Percentiles rank a stretch among this genome's conserved stretches.
phyloP scores from a whole-genome alignment of 2,113 vertebrate species.

The Hyaena hyaena region DNA sequence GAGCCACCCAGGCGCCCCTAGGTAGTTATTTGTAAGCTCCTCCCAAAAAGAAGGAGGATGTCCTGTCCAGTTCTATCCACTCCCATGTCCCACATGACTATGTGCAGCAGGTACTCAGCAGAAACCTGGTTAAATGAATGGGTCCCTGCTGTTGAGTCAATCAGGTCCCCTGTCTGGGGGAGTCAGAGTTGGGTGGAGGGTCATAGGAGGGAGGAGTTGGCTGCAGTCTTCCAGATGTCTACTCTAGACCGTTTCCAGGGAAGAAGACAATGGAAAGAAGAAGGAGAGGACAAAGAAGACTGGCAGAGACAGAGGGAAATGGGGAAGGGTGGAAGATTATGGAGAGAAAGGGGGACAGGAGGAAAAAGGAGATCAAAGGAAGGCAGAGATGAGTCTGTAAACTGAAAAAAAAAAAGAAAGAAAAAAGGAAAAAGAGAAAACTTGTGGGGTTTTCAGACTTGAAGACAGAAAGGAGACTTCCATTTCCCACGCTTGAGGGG shows the following conservation, averaged over 20 bases:
- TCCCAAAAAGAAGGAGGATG: background rate
- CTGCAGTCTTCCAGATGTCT: background rate
- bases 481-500: background rate
- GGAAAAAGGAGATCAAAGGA: background rate
- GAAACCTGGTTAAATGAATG: background rate
- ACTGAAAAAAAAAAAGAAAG: background rate
- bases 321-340: background rate
- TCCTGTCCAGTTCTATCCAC: background rate
- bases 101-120: fast-evolving
- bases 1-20: no score
- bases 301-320: background rate
- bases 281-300: background rate
- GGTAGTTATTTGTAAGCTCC: background rate
- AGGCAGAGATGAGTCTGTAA: background rate
- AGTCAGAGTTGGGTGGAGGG: background rate
- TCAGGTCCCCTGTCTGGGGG: background rate
- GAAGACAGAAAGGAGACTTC: background rate
- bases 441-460: background rate
- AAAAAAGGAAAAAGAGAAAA: background rate
- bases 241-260: background rate
- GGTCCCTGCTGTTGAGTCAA: background rate
- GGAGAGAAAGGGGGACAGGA: background rate
- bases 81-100: background rate
- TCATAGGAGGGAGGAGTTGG: fast-evolving
- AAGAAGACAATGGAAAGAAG: background rate